Evolutionary conservation across 2,888 invertebrate species (phyloP).

Genomic region (Dicyrtoma fusca): DNA sequence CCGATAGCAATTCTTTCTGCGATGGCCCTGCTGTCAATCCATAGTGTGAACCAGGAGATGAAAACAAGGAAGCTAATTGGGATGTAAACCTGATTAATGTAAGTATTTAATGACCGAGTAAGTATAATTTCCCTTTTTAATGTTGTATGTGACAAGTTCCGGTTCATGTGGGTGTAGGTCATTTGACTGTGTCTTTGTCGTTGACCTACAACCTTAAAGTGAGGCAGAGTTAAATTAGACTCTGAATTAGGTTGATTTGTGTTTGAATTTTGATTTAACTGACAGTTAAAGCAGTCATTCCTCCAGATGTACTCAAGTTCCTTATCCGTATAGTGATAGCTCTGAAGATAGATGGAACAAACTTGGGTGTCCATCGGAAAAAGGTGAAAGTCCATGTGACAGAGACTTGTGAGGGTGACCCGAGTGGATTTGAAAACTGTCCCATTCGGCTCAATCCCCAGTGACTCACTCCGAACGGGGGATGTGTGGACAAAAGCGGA

Average conservation of each 20-base stretch:
- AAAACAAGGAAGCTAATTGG: background rate
- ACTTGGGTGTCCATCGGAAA: slow-evolving; percentile 28
- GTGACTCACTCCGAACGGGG: background rate
- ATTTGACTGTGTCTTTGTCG: background rate
- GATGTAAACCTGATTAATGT: slow-evolving; percentile 12
- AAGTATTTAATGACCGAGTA: background rate
- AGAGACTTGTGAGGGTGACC: slow-evolving; percentile 39
- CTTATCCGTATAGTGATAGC: background rate
- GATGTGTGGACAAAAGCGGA: background rate
- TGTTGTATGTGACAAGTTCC: background rate
- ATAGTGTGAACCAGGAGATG: slow-evolving; percentile 10
- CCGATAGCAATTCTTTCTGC: slow-evolving; percentile 19
- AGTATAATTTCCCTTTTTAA: slow-evolving; percentile 3
- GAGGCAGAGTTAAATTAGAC: background rate
- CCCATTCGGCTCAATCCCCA: slow-evolving; percentile 43
- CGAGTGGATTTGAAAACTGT: slow-evolving; percentile 48
- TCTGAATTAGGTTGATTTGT: no score
- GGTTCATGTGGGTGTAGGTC: background rate
- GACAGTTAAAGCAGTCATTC: no score
- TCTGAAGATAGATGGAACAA: slow-evolving; percentile 4
- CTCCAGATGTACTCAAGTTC: slow-evolving; percentile 12
- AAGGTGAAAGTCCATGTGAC: slow-evolving; percentile 14
- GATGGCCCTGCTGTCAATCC: background rate
- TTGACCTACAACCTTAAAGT: slow-evolving; percentile 14
- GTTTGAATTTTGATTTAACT: no score